phyloP scores from a whole-genome alignment of 2,797 vertebrate species.

The Lateolabrax maculatus region DNA sequence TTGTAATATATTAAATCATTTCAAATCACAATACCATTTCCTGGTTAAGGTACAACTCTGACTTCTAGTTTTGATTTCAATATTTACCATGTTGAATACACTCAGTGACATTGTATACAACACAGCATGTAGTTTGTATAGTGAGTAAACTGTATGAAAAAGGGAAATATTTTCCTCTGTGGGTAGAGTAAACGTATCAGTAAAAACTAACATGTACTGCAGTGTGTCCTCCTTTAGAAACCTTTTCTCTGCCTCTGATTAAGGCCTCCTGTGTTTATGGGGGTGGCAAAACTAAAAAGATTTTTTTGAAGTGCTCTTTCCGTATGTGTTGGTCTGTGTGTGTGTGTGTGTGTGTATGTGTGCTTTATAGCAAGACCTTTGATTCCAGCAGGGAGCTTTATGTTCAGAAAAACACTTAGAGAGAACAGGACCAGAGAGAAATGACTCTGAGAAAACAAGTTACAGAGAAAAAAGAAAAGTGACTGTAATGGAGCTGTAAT shows the following conservation, averaged over 20 bases:
- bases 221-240: neutral
- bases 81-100: too few species aligned
- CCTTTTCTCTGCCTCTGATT: neutral
- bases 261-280: neutral
- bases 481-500: conserved; percentile 20
- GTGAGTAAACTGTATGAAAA: neutral
- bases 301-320: too few species aligned
- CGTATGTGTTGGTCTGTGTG: conserved; percentile 1
- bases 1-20: too few species aligned
- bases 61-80: too few species aligned
- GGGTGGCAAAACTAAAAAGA: neutral
- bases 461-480: conserved; percentile 20
- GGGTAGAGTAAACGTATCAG: neutral
- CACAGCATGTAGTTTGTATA: neutral
- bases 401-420: conserved; percentile 1
- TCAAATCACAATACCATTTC: too few species aligned
- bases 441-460: conserved; percentile 4
- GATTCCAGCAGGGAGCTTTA: conserved; percentile 20
- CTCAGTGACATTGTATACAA: too few species aligned
- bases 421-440: neutral
- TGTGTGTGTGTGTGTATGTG: neutral
- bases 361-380: conserved; percentile 8
- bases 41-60: too few species aligned
- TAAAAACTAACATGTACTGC: neutral
- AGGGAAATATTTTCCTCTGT: neutral